These are phyloP conservation scores for Lepus americanus DNA, from an alignment of 2,113 vertebrate species.

Conservation along the genomic window DNA sequence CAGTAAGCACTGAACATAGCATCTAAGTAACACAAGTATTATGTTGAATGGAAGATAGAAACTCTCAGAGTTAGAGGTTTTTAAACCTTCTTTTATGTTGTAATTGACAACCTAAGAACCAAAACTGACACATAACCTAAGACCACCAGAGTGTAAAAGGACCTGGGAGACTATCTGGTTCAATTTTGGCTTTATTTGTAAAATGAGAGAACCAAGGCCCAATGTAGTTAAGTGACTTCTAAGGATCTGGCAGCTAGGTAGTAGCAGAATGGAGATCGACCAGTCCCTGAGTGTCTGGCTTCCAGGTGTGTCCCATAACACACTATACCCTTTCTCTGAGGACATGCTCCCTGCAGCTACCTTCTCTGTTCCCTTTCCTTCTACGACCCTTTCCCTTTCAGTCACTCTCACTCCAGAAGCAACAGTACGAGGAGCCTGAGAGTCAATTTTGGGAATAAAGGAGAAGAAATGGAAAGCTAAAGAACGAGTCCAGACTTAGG, in stretches of 20 bases:
- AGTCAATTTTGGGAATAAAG: constrained; percentile 43
- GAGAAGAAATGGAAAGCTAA: neutral
- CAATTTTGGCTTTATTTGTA: neutral
- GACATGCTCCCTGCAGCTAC: neutral
- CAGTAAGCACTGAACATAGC: neutral
- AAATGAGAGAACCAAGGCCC: neutral
- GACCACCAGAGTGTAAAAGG: neutral
- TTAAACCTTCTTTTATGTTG: constrained; percentile 25
- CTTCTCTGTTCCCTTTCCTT: neutral
- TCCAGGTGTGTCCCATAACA: neutral
- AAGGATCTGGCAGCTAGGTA: constrained; percentile 19
- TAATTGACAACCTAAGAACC: neutral
- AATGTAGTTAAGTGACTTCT: neutral
- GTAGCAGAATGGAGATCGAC: neutral
- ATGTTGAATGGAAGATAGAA: neutral
- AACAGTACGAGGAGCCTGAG: neutral
- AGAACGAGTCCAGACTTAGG: neutral
- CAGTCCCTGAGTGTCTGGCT: neutral
- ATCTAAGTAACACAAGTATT: neutral
- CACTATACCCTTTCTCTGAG: neutral
- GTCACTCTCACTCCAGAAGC: neutral
- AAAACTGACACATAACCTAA: constrained; percentile 30
- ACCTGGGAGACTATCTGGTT: neutral
- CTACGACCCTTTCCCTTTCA: neutral
- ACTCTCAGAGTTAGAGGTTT: constrained; percentile 20